These are phyloP conservation scores for Oxycera nigricornis DNA, from an alignment of 2,888 invertebrate species.

Conservation along the genomic window DNA sequence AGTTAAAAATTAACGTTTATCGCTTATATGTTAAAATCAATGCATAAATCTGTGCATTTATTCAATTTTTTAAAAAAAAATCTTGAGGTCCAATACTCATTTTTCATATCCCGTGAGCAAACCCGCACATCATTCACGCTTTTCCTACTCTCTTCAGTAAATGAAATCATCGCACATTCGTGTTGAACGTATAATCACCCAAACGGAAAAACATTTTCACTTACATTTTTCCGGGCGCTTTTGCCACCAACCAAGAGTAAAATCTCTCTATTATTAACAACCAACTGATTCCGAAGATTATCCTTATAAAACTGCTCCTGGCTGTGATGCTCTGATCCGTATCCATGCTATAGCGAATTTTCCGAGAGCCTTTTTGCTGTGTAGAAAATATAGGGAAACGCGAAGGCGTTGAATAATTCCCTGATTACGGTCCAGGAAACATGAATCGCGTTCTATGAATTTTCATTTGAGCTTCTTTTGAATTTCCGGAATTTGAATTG, in stretches of 20 bases:
- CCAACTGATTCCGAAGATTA: slow-evolving; percentile 12
- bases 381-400: slow-evolving; percentile 4
- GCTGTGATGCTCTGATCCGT: no score
- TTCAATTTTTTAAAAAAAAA: no score
- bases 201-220: slow-evolving; percentile 17
- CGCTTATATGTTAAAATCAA: no score
- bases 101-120: no score
- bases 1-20: no score
- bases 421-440: background rate
- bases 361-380: background rate
- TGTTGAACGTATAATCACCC: background rate
- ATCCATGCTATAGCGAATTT: background rate
- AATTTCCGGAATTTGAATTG: background rate
- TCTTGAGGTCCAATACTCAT: no score
- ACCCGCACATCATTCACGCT: background rate
- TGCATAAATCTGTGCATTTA: no score
- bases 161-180: background rate
- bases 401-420: slow-evolving; percentile 4
- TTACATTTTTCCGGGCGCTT: background rate
- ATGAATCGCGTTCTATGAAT: background rate
- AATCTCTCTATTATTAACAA: slow-evolving; percentile 18
- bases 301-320: background rate
- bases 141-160: background rate
- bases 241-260: background rate
- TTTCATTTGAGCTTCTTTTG: background rate